A percentile compares a stretch with the other conserved stretches of the same genome.
Conservation (phyloP, 2,113 vertebrate genomes). For the Grammomys dolichurus region DNA sequence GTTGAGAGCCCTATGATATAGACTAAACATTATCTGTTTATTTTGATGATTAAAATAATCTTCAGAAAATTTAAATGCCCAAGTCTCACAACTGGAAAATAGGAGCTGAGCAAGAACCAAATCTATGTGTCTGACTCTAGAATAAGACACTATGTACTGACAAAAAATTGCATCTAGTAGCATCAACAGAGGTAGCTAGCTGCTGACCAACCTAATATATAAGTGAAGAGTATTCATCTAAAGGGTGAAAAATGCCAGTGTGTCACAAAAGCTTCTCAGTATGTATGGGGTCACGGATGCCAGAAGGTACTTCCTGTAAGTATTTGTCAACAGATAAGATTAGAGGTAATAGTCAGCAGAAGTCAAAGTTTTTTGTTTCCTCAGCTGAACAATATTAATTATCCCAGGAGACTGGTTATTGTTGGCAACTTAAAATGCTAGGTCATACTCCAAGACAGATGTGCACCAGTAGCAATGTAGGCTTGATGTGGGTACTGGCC, state of each 20-base stretch:
- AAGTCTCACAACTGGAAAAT: not conserved
- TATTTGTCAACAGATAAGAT: not conserved
- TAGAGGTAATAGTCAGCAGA: not conserved
- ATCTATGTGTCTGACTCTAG: not conserved
- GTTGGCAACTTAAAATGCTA: not conserved
- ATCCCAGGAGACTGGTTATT: not conserved
- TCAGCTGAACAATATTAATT: not conserved
- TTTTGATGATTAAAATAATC: constrained; percentile 5
- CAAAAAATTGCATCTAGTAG: not conserved
- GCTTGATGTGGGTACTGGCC: not conserved
- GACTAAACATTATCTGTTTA: not conserved
- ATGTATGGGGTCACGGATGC: not conserved
- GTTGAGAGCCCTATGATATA: not conserved
- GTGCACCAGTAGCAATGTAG: not conserved
- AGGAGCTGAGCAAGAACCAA: not conserved
- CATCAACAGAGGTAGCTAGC: not conserved
- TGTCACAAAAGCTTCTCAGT: not conserved
- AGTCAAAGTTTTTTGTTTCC: not conserved
- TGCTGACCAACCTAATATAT: not conserved
- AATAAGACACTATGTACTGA: not conserved
- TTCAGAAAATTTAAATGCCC: not conserved
- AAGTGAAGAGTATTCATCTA: not conserved
- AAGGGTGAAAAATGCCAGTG: not conserved
- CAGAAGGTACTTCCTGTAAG: not conserved
- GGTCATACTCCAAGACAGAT: not conserved